A percentile compares a stretch with the other conserved stretches of the same genome.
Evolutionary conservation across 2,113 vertebrate species (phyloP).

Genomic region (Bujurquina vittata): DNA sequence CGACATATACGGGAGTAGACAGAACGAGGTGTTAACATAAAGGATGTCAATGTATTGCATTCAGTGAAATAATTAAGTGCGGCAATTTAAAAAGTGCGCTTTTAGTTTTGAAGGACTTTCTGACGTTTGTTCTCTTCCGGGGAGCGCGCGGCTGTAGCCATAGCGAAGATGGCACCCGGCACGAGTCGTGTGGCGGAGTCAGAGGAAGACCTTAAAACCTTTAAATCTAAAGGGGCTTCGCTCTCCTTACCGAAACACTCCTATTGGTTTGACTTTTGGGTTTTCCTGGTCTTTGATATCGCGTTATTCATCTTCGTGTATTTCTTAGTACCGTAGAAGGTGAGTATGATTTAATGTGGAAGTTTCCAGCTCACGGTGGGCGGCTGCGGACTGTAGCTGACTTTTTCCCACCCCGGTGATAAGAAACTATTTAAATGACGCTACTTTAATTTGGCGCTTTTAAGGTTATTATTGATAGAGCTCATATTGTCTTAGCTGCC

Average conservation of each 20-base stretch:
- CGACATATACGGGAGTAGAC: neutral
- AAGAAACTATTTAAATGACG: neutral
- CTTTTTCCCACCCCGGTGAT: neutral
- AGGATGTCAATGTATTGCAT: neutral
- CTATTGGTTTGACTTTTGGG: conserved; percentile 92
- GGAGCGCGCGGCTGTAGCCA: neutral
- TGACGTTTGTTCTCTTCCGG: neutral
- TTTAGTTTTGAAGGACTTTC: conserved; percentile 36
- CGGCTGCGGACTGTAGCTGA: conserved; percentile 49
- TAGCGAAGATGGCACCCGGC: conserved; percentile 18
- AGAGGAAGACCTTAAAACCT: neutral
- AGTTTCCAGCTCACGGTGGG: conserved; percentile 20
- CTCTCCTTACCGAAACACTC: conserved; percentile 80
- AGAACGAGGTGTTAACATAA: neutral
- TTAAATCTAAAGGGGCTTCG: neutral
- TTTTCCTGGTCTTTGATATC: conserved; percentile 86
- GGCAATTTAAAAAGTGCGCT: accelerated
- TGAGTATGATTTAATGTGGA: conserved; percentile 29
- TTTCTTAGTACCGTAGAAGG: conserved; percentile 76
- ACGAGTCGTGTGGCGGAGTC: neutral
- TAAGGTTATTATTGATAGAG: no score
- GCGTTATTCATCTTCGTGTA: conserved; percentile 83
- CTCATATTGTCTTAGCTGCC: no score
- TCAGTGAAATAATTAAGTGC: neutral
- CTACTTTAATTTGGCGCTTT: neutral